phyloP scores from a whole-genome alignment of 2,113 vertebrate genomes.

The Ochotona princeps region DNA sequence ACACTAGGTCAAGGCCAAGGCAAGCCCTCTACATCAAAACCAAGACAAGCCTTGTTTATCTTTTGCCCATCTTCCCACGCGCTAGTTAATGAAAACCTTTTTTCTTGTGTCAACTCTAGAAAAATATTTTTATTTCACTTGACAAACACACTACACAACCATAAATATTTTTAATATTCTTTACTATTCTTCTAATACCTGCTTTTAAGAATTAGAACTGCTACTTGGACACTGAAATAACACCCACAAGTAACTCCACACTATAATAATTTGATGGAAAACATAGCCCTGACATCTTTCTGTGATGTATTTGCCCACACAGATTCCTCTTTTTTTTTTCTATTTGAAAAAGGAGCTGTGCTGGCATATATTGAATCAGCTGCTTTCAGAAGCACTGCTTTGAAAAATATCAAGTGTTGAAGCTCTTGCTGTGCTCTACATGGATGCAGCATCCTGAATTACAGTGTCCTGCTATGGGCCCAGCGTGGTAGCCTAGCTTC shows the following conservation, averaged over 20 bases:
- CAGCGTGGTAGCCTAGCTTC: no score
- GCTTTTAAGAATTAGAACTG: conserved; percentile 8
- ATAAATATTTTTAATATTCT: conserved; percentile 13
- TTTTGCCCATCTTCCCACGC: not conserved
- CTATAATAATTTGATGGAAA: conserved; percentile 8
- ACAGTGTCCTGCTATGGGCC: not conserved
- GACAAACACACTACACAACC: conserved; percentile 8
- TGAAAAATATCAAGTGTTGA: not conserved
- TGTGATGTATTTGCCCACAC: not conserved
- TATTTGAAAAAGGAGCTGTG: not conserved
- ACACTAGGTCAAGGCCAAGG: conserved; percentile 57
- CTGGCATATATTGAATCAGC: not conserved
- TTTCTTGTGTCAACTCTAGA: not conserved
- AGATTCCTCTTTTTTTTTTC: not conserved
- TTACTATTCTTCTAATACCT: not conserved
- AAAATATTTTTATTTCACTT: not conserved
- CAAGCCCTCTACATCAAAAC: conserved; percentile 60
- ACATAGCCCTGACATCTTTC: not conserved
- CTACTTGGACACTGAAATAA: not conserved
- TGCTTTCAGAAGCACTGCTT: not conserved
- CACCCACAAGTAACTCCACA: not conserved
- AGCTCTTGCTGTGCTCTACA: not conserved
- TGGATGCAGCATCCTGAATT: not conserved
- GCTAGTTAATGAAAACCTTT: conserved; percentile 43
- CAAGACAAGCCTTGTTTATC: conserved; percentile 55